phyloP scores from a whole-genome alignment of 2,888 invertebrate species.

The Limnephilus rhombicus region DNA sequence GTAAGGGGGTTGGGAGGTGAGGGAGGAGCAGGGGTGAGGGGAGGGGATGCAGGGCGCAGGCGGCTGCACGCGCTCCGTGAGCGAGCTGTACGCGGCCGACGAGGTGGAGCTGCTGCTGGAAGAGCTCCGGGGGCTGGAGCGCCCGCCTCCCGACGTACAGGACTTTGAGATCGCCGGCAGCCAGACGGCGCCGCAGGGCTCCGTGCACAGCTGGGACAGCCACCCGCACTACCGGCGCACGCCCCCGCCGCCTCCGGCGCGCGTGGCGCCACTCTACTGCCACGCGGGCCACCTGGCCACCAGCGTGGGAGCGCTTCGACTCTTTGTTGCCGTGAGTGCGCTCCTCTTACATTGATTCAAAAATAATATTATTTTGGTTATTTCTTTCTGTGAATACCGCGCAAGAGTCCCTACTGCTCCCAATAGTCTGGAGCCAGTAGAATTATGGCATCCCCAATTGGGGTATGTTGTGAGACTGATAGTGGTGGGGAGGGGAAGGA shows the following conservation, averaged over 20 bases:
- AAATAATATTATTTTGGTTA: background rate
- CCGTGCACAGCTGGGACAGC: conserved; percentile 77
- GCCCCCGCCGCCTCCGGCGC: conserved; percentile 72
- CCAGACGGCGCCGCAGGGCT: conserved; percentile 73
- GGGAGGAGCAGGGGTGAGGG: conserved; percentile 73
- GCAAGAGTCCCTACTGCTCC: too few relatives aligned
- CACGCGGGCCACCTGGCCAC: conserved; percentile 70
- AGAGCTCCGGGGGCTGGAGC: conserved; percentile 78
- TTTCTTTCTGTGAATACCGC: too few relatives aligned
- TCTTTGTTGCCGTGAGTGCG: conserved; percentile 68
- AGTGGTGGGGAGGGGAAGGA: too few relatives aligned
- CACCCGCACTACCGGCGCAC: conserved; percentile 76
- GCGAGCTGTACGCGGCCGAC: conserved; percentile 78
- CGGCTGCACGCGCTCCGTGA: conserved; percentile 76
- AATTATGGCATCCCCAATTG: too few relatives aligned
- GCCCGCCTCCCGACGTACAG: conserved; percentile 73
- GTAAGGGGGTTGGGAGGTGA: conserved; percentile 71
- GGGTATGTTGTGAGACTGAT: too few relatives aligned
- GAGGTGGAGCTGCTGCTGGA: conserved; percentile 78
- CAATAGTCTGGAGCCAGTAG: too few relatives aligned
- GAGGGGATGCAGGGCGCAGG: conserved; percentile 69
- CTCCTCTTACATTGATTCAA: background rate
- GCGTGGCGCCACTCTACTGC: conserved; percentile 76
- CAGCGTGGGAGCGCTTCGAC: conserved; percentile 69
- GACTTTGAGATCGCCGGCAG: conserved; percentile 79